Conservation (phyloP, 2,113 vertebrate species). For the Caretta caretta region DNA sequence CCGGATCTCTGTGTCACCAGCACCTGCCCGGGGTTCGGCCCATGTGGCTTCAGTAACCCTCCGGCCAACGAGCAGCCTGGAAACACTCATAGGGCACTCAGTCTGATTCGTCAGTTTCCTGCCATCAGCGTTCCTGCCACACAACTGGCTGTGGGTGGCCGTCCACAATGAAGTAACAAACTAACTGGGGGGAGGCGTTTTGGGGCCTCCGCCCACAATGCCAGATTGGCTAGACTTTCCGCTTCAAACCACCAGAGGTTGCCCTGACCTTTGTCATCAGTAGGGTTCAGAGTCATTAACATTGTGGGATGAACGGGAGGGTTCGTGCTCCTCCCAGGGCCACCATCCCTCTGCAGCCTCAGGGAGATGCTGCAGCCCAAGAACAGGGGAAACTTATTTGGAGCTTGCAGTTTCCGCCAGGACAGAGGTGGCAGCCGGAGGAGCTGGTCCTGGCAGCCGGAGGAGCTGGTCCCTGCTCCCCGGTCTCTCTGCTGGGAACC, state of each 20-base stretch:
- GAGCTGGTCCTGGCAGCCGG: no score
- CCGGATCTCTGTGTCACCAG: no score
- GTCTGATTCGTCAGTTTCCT: not conserved
- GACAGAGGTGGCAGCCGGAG: no score
- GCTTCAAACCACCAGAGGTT: not conserved
- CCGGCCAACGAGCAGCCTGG: not conserved
- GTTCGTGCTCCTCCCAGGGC: not conserved
- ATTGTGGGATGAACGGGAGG: not conserved
- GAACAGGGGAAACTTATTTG: not conserved
- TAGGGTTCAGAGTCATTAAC: not conserved
- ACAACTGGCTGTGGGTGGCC: not conserved
- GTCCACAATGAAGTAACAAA: no score
- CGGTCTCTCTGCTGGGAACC: no score
- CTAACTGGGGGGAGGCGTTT: not conserved
- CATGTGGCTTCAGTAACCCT: no score
- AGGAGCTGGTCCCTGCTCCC: no score
- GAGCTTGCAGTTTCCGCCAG: not conserved
- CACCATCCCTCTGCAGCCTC: not conserved
- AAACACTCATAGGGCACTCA: not conserved
- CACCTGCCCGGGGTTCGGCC: no score
- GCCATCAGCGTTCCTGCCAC: not conserved
- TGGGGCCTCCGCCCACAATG: not conserved
- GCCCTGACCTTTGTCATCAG: not conserved
- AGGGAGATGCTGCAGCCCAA: not conserved
- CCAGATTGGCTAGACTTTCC: not conserved